Conservation (phyloP, 2,113 vertebrate species). For the Podarcis cretensis region DNA sequence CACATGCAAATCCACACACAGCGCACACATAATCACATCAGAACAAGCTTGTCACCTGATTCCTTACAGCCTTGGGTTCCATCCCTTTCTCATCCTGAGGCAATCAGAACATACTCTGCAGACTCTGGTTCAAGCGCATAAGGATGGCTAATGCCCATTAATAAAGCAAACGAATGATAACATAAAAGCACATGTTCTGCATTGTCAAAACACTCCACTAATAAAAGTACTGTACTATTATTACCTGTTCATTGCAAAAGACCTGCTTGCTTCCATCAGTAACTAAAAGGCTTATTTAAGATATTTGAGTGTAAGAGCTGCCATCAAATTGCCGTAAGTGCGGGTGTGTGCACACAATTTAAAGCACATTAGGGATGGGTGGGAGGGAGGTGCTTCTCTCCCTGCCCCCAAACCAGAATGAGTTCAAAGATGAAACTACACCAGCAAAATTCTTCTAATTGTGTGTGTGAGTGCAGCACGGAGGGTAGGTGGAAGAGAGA, state of each 20-base stretch:
- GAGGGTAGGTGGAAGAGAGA: too few species aligned
- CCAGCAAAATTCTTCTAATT: too few species aligned
- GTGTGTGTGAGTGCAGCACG: too few species aligned
- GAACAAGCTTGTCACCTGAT: constrained; percentile 17
- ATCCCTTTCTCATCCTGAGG: neutral
- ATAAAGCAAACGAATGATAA: constrained; percentile 1
- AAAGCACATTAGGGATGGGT: too few species aligned
- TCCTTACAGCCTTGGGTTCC: neutral
- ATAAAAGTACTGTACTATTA: neutral
- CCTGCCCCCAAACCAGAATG: too few species aligned
- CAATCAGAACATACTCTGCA: neutral
- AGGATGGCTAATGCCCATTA: constrained; percentile 21
- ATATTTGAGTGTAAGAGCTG: neutral
- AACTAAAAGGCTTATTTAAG: constrained; percentile 11
- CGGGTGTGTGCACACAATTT: too few species aligned
- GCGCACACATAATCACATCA: neutral
- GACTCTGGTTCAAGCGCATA: neutral
- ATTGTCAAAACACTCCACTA: constrained; percentile 8
- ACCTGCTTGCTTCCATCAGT: neutral
- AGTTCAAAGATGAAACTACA: too few species aligned
- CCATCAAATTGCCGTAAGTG: too few species aligned
- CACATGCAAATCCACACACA: neutral
- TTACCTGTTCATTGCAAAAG: neutral
- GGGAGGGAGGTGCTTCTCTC: too few species aligned
- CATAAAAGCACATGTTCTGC: neutral